Conservation (phyloP, 1,140 invertebrate genomes). For the Microplitis demolitor region DNA sequence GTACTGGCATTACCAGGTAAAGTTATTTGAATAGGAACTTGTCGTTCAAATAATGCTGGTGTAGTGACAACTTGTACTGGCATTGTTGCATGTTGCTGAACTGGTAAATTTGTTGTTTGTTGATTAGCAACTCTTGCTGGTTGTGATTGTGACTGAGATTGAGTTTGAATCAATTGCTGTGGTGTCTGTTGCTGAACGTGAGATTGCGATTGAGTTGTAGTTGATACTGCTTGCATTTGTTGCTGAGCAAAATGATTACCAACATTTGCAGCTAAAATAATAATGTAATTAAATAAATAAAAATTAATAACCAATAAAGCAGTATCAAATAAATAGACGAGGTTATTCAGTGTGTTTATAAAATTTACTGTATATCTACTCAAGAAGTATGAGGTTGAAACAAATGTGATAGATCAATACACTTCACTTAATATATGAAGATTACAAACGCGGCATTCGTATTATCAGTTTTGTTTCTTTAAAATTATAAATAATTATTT, state of each 20-base stretch:
- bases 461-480: too few relatives aligned
- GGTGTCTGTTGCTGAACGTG: constrained; percentile 42
- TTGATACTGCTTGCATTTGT: constrained; percentile 47
- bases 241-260: constrained; percentile 34
- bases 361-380: too few relatives aligned
- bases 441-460: too few relatives aligned
- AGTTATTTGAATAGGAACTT: constrained; percentile 70
- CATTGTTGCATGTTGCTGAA: constrained; percentile 47
- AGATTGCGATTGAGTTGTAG: constrained; percentile 42
- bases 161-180: constrained; percentile 46
- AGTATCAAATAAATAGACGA: too few relatives aligned
- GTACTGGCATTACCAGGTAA: constrained; percentile 73
- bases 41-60: constrained; percentile 50
- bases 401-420: too few relatives aligned
- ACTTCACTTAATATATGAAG: too few relatives aligned
- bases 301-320: neutral
- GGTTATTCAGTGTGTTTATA: too few relatives aligned
- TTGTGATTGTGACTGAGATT: constrained; percentile 46
- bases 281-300: neutral
- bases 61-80: constrained; percentile 54
- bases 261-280: constrained; percentile 38
- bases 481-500: too few relatives aligned
- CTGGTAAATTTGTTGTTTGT: constrained; percentile 39
- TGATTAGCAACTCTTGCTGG: constrained; percentile 33
- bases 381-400: too few relatives aligned